These are phyloP conservation scores for Orchesellides sinensis DNA, from an alignment of 2,888 invertebrate genomes.

Conservation along the genomic window DNA sequence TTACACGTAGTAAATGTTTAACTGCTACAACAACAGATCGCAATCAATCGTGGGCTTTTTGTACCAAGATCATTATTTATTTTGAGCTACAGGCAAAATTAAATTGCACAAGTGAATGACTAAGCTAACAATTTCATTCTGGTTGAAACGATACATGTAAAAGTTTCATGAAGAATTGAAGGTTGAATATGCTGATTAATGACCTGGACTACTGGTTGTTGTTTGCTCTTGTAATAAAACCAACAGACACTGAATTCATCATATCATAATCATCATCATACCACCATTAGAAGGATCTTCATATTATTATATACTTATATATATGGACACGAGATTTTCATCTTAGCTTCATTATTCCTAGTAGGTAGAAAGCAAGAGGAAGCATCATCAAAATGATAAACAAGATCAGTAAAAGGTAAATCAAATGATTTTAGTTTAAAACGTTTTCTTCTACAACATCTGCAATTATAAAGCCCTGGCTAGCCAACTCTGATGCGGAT, in stretches of 20 bases:
- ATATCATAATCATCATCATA: slow-evolving; percentile 45
- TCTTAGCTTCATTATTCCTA: slow-evolving; percentile 35
- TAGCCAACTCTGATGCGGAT: no score
- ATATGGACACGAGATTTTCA: slow-evolving; percentile 36
- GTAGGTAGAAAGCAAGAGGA: neutral
- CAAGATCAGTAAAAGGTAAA: slow-evolving; percentile 26
- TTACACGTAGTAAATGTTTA: neutral
- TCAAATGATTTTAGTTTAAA: neutral
- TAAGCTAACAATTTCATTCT: slow-evolving; percentile 53
- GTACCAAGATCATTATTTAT: slow-evolving; percentile 60
- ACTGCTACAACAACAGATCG: slow-evolving; percentile 34
- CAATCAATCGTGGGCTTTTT: slow-evolving; percentile 63
- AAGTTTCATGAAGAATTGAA: slow-evolving; percentile 46
- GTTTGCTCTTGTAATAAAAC: slow-evolving; percentile 62
- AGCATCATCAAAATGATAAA: slow-evolving; percentile 21
- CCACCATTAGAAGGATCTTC: slow-evolving; percentile 43
- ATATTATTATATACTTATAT: slow-evolving; percentile 48
- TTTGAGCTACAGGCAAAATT: slow-evolving; percentile 50
- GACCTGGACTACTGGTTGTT: slow-evolving; percentile 65
- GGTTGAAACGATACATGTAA: slow-evolving; percentile 40
- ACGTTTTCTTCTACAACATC: no score
- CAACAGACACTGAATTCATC: slow-evolving; percentile 50
- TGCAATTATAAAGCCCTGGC: no score
- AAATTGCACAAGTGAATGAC: slow-evolving; percentile 56
- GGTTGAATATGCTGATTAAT: slow-evolving; percentile 62